phyloP scores from a whole-genome alignment of 2,888 invertebrate species.

The Synanthedon myopaeformis region DNA sequence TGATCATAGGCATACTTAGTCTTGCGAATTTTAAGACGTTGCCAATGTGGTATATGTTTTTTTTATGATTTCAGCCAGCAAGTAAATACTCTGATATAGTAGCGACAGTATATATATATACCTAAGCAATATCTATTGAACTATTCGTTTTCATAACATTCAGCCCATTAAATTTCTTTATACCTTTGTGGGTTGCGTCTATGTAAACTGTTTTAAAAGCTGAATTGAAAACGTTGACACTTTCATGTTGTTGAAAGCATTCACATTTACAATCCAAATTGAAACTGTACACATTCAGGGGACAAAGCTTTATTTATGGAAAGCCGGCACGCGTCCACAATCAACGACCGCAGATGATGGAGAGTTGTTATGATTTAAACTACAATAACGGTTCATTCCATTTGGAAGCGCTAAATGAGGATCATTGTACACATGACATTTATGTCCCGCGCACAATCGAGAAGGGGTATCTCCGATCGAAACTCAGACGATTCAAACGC shows the following conservation, averaged over 20 bases:
- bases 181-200: too few relatives aligned
- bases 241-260: slow-evolving; percentile 25
- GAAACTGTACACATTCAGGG: slow-evolving; percentile 34
- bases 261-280: slow-evolving; percentile 33
- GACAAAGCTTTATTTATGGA: slow-evolving; percentile 39
- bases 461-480: slow-evolving; percentile 32
- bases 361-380: slow-evolving; percentile 46
- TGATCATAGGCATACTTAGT: too few relatives aligned
- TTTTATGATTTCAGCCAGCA: too few relatives aligned
- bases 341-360: slow-evolving; percentile 31
- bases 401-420: slow-evolving; percentile 32
- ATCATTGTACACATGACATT: slow-evolving; percentile 49
- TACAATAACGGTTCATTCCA: slow-evolving; percentile 23
- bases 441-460: slow-evolving; percentile 45
- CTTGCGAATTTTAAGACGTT: too few relatives aligned
- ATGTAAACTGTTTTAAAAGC: slow-evolving; percentile 4
- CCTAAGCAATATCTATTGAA: too few relatives aligned
- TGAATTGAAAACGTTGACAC: neutral
- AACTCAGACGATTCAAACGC: slow-evolving; percentile 22
- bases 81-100: too few relatives aligned
- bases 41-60: too few relatives aligned
- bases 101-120: too few relatives aligned
- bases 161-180: too few relatives aligned
- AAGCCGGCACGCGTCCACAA: slow-evolving; percentile 33
- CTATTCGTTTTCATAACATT: too few relatives aligned